Evolutionary conservation across 2,797 vertebrate genomes (phyloP).

Genomic region (Zonotrichia albicollis): DNA sequence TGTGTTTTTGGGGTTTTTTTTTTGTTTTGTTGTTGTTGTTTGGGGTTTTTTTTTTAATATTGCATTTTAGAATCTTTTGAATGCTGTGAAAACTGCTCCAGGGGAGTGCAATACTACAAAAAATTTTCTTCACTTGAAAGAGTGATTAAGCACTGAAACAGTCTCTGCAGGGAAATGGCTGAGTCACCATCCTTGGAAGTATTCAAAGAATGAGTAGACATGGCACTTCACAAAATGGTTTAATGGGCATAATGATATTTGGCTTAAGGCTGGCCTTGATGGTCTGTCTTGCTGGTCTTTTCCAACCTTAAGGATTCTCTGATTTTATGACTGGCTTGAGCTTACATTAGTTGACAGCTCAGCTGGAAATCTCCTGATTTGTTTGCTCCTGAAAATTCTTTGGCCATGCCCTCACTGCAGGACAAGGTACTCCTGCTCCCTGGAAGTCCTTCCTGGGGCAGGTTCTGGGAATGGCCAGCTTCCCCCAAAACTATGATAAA

Average conservation of each 20-base stretch:
- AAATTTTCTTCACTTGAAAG: background rate
- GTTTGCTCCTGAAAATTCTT: background rate
- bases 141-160: background rate
- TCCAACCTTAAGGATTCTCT: background rate
- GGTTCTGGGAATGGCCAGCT: background rate
- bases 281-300: background rate
- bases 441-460: background rate
- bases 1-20: too few species aligned
- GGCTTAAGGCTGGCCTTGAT: background rate
- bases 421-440: background rate
- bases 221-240: background rate
- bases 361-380: background rate
- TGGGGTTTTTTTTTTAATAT: background rate
- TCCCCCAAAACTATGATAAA: background rate
- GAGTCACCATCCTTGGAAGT: background rate
- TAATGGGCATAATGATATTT: background rate
- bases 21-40: background rate
- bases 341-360: background rate
- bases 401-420: background rate
- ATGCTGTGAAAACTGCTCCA: background rate
- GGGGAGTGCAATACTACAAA: background rate
- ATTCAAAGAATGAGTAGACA: background rate
- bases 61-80: background rate
- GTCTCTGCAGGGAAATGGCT: background rate
- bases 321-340: background rate